Evolutionary conservation across 2,113 vertebrate species (phyloP).

Genomic region (Gulo gulo): DNA sequence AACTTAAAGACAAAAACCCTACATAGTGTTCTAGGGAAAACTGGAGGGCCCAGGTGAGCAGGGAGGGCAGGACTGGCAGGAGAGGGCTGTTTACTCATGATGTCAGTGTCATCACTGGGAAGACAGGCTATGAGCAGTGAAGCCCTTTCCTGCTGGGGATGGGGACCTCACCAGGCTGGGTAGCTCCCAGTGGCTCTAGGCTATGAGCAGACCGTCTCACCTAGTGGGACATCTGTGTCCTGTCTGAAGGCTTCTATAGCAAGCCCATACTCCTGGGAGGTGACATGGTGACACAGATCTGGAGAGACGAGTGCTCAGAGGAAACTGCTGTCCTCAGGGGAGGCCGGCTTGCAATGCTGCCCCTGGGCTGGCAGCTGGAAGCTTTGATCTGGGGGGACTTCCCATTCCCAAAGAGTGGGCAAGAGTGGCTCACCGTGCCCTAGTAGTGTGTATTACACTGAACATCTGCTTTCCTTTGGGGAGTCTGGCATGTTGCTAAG

Average conservation of each 20-base stretch:
- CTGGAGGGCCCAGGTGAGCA: neutral
- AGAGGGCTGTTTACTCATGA: neutral
- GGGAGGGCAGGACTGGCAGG: neutral
- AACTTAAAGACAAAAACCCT: neutral
- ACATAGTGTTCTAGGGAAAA: neutral
- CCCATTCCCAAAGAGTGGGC: neutral
- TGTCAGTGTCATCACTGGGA: neutral
- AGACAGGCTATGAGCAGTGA: neutral
- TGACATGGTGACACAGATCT: neutral
- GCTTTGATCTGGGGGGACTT: neutral
- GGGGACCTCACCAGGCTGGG: neutral
- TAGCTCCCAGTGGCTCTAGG: neutral
- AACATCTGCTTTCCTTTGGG: neutral
- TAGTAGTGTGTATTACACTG: fast-evolving
- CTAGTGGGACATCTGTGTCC: neutral
- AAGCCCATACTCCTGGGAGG: neutral
- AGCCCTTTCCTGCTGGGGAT: neutral
- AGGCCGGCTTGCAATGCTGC: neutral
- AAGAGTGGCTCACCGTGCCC: neutral
- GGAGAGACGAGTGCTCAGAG: neutral
- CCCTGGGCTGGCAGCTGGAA: neutral
- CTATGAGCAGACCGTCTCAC: neutral
- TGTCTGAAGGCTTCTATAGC: no score
- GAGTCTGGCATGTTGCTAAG: neutral
- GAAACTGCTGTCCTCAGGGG: neutral